phyloP scores from a whole-genome alignment of 1,140 invertebrate genomes.

The Micrasema minimum region DNA sequence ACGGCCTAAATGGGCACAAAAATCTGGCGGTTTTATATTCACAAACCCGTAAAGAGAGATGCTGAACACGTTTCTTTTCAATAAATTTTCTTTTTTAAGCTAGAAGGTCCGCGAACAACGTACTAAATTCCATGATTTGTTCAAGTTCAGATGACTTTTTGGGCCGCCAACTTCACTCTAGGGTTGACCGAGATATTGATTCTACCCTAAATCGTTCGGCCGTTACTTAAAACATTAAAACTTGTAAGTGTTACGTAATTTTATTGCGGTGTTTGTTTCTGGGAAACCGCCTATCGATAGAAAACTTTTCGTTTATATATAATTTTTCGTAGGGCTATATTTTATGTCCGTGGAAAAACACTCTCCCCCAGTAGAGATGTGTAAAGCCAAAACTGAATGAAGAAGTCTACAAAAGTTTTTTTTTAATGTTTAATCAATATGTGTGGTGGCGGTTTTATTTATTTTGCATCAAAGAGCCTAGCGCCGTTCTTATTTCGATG shows the following conservation, averaged over 20 bases:
- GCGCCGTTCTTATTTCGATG: slow-evolving; percentile 1
- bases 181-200: slow-evolving; percentile 23
- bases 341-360: slow-evolving; percentile 14
- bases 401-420: slow-evolving; percentile 30
- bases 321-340: slow-evolving; percentile 18
- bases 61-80: slow-evolving; percentile 38
- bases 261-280: slow-evolving; percentile 34
- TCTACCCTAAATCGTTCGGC: slow-evolving; percentile 7
- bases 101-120: slow-evolving; percentile 45
- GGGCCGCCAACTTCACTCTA: not conserved
- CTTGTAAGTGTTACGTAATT: slow-evolving; percentile 34
- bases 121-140: slow-evolving; percentile 46
- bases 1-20: slow-evolving; percentile 19
- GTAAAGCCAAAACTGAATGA: slow-evolving; percentile 9
- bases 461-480: slow-evolving; percentile 25
- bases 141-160: slow-evolving; percentile 43
- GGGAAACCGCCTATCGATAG: slow-evolving; percentile 10
- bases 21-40: slow-evolving; percentile 31
- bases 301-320: slow-evolving; percentile 9
- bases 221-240: slow-evolving; percentile 30
- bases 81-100: slow-evolving; percentile 47
- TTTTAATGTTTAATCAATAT: slow-evolving; percentile 33
- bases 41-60: slow-evolving; percentile 9
- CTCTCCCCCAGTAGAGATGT: slow-evolving; percentile 21
- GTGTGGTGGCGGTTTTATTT: slow-evolving; percentile 5